Conservation (phyloP, 2,797 vertebrate species). For the Ceyx erithaca region DNA sequence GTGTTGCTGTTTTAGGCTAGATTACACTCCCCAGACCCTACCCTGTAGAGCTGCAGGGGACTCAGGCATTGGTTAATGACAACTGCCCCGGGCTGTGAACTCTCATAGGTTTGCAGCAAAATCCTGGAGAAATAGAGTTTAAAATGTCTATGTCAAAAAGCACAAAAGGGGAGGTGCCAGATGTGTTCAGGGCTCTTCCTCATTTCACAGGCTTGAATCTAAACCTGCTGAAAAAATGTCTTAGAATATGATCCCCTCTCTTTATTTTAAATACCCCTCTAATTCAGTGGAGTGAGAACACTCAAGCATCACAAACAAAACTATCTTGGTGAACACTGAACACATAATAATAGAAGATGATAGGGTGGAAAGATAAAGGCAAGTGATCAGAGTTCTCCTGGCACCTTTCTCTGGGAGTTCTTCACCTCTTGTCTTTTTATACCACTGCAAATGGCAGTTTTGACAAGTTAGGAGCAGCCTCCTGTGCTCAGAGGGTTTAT, state of each 20-base stretch:
- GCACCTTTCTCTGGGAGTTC: not conserved
- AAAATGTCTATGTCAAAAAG: not conserved
- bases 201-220: not conserved
- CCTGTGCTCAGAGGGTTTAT: not conserved
- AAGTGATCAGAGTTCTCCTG: not conserved
- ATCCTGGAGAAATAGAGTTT: not conserved
- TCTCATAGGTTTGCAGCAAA: not conserved
- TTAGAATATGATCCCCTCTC: not conserved
- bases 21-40: not conserved
- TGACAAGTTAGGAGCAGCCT: not conserved
- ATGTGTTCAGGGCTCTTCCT: not conserved
- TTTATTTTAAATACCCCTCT: not conserved
- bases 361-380: not conserved
- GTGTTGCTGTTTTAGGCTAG: not conserved
- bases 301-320: not conserved
- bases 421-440: not conserved
- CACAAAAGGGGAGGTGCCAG: not conserved
- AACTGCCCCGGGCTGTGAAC: not conserved
- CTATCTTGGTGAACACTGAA: not conserved
- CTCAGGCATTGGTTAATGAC: not conserved
- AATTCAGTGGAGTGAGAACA: not conserved
- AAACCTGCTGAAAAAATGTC: not conserved
- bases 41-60: not conserved
- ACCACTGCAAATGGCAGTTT: not conserved
- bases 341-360: not conserved